These are phyloP conservation scores for Microtus oregoni DNA, from an alignment of 2,113 vertebrate genomes.

Conservation along the genomic window DNA sequence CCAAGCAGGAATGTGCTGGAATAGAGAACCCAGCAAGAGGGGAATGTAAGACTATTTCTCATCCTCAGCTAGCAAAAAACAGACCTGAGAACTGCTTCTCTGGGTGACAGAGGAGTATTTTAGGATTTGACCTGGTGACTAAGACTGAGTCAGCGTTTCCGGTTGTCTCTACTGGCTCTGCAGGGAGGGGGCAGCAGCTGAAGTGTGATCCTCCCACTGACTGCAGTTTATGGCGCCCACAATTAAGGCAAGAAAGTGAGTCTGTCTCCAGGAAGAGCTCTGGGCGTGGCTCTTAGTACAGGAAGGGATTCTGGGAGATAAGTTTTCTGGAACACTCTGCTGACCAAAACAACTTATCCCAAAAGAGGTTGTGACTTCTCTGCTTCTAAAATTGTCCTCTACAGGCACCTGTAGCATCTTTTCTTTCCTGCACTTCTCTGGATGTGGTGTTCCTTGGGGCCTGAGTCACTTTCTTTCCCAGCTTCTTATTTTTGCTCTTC, in stretches of 20 bases:
- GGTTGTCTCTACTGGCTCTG: not conserved
- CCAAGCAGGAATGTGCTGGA: not conserved
- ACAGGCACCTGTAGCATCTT: not conserved
- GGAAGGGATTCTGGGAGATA: not conserved
- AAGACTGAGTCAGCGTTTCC: not conserved
- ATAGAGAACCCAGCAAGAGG: not conserved
- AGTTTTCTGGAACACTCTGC: not conserved
- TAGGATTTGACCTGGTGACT: not conserved
- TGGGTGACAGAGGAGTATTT: not conserved
- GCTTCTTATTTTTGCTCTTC: not conserved
- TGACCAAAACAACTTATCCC: not conserved
- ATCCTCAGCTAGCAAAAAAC: not conserved
- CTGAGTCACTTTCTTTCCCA: not conserved
- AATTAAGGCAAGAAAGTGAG: not conserved
- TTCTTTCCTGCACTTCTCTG: not conserved
- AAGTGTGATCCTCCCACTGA: not conserved
- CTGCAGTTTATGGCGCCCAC: not conserved
- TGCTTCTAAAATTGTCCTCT: not conserved
- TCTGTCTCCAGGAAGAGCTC: not conserved
- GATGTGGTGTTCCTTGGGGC: not conserved
- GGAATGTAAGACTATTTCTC: not conserved
- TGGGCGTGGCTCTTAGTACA: not conserved
- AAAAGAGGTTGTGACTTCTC: not conserved
- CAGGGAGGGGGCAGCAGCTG: not conserved
- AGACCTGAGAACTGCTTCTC: not conserved